A percentile compares a stretch with the other conserved stretches of the same genome.
These are phyloP conservation scores for Melopsittacus undulatus DNA, from an alignment of 2,797 vertebrate genomes.

Conservation along the genomic window DNA sequence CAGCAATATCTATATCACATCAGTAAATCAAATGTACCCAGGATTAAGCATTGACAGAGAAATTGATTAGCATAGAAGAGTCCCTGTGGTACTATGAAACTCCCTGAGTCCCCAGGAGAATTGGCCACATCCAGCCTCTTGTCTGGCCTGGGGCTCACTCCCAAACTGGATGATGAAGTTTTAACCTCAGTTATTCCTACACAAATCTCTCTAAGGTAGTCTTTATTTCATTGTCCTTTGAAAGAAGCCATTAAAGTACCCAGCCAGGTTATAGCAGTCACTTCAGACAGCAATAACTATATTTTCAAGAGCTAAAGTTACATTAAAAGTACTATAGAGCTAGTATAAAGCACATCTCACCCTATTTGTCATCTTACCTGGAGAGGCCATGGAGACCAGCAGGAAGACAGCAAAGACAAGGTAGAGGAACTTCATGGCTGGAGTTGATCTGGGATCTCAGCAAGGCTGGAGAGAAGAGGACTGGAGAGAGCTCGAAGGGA, in stretches of 20 bases:
- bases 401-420: constrained; percentile 28
- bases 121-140: not conserved
- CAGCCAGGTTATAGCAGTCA: not conserved
- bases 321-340: not conserved
- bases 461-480: not conserved
- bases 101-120: not conserved
- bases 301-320: not conserved
- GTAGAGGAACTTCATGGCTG: constrained; percentile 56
- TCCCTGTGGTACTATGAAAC: not conserved
- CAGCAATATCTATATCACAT: not conserved
- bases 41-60: not conserved
- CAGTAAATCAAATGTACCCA: not conserved
- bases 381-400: constrained; percentile 23
- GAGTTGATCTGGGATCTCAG: not conserved
- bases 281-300: not conserved
- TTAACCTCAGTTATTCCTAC: not conserved
- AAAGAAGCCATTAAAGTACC: not conserved
- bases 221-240: not conserved
- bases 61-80: not conserved
- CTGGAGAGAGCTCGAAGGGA: not conserved
- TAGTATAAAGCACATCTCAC: not conserved
- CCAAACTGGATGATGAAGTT: not conserved
- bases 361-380: constrained; percentile 34
- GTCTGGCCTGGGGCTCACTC: not conserved
- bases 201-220: not conserved